phyloP scores from a whole-genome alignment of 2,797 vertebrate species.

The Hemitrygon akajei region DNA sequence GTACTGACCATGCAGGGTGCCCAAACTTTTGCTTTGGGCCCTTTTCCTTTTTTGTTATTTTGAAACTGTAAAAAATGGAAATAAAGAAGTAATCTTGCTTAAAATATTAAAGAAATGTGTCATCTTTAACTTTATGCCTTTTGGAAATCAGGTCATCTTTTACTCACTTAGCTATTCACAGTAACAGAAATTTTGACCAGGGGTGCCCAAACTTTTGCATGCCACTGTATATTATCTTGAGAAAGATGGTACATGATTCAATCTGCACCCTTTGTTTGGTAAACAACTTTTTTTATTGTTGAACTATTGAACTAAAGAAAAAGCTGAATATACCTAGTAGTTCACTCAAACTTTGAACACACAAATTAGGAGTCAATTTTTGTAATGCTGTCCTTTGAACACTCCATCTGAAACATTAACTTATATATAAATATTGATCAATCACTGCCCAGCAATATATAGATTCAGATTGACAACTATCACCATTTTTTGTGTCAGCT shows the following conservation, averaged over 20 bases:
- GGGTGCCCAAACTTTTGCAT: no score
- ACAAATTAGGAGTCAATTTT: not conserved
- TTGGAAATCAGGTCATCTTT: no score
- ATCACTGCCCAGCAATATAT: not conserved
- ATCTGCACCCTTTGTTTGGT: not conserved
- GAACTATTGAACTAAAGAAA: not conserved
- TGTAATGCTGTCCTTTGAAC: not conserved
- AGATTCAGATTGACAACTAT: not conserved
- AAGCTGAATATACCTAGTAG: not conserved
- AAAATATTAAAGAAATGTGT: no score
- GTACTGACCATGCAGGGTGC: no score
- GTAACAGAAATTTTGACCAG: no score
- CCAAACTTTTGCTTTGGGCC: no score
- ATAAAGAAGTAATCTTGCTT: no score
- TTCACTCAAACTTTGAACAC: not conserved
- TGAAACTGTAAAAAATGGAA: no score
- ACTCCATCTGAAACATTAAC: not conserved
- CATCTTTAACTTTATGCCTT: no score
- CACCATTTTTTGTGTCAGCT: not conserved
- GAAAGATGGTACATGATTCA: not conserved
- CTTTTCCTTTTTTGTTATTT: no score
- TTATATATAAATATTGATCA: not conserved
- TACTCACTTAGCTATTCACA: no score
- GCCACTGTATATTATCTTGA: constrained; percentile 11
- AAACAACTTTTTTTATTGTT: no score